Percentiles rank a stretch among this genome's conserved stretches.
Conservation (phyloP, 2,888 invertebrate species). For the Agrotis ipsilon region DNA sequence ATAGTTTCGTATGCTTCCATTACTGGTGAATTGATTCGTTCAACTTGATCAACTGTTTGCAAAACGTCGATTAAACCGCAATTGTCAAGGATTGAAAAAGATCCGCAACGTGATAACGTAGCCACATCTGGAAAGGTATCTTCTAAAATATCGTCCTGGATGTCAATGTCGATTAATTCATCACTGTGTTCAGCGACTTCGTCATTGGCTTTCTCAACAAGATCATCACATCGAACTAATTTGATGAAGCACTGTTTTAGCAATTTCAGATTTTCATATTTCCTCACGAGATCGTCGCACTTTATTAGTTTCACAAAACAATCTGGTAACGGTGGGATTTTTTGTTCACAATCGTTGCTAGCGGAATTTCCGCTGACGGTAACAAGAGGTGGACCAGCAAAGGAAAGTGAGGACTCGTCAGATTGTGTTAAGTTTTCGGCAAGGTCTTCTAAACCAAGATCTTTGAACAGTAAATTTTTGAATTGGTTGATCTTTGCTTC, state of each 20-base stretch:
- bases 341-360: slow-evolving; percentile 1
- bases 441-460: slow-evolving; percentile 68
- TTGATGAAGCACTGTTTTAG: slow-evolving; percentile 72
- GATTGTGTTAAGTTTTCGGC: slow-evolving; percentile 23
- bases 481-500: slow-evolving; percentile 68
- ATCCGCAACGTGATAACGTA: slow-evolving; percentile 55
- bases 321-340: slow-evolving; percentile 22
- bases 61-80: slow-evolving; percentile 37
- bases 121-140: slow-evolving; percentile 11
- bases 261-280: slow-evolving; percentile 66
- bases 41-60: slow-evolving; percentile 9
- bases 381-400: slow-evolving; percentile 14
- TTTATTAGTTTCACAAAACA: slow-evolving; percentile 74
- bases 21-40: slow-evolving; percentile 74
- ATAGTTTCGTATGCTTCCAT: slow-evolving; percentile 75
- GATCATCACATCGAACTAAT: slow-evolving; percentile 75
- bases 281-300: slow-evolving; percentile 75
- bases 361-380: slow-evolving; percentile 1
- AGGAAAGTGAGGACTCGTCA: slow-evolving; percentile 18
- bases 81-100: slow-evolving; percentile 60
- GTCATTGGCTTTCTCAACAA: slow-evolving; percentile 6
- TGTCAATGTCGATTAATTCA: slow-evolving; percentile 18
- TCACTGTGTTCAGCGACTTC: slow-evolving; percentile 21
- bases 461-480: slow-evolving; percentile 71
- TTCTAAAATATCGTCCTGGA: slow-evolving; percentile 22